These are phyloP conservation scores for Sprattus sprattus DNA, from an alignment of 2,113 vertebrate species.

Conservation along the genomic window DNA sequence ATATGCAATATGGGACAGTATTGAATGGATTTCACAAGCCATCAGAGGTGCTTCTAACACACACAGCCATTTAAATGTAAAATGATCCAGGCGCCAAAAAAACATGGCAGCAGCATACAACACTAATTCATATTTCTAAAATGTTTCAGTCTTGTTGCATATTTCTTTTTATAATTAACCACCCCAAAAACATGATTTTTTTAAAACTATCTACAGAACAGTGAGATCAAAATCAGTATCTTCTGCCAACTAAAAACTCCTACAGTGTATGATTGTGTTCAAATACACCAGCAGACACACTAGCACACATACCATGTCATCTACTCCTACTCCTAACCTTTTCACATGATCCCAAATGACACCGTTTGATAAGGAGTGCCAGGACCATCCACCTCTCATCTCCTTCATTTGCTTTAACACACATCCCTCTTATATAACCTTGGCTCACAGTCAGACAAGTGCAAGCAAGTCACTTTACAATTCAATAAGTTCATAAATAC, in stretches of 20 bases:
- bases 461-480: constrained; percentile 2
- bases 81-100: not conserved
- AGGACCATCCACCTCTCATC: not conserved
- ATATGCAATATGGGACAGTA: not conserved
- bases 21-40: not conserved
- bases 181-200: not conserved
- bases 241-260: not conserved
- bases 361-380: not conserved
- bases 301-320: not conserved
- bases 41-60: not conserved
- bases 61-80: not conserved
- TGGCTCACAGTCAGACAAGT: constrained; percentile 9
- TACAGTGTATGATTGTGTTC: not conserved
- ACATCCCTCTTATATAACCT: not conserved
- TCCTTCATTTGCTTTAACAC: not conserved
- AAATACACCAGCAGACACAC: constrained; percentile 8
- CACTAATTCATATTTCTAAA: not conserved
- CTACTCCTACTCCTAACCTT: not conserved
- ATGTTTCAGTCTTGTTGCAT: not conserved
- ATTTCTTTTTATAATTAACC: not conserved
- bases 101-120: not conserved
- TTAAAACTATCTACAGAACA: constrained; percentile 6
- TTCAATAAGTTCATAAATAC: not conserved
- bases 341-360: not conserved
- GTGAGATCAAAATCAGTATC: not conserved